These are phyloP conservation scores for Cryptocheilus praepositus DNA, from an alignment of 2,888 invertebrate species.

Conservation along the genomic window DNA sequence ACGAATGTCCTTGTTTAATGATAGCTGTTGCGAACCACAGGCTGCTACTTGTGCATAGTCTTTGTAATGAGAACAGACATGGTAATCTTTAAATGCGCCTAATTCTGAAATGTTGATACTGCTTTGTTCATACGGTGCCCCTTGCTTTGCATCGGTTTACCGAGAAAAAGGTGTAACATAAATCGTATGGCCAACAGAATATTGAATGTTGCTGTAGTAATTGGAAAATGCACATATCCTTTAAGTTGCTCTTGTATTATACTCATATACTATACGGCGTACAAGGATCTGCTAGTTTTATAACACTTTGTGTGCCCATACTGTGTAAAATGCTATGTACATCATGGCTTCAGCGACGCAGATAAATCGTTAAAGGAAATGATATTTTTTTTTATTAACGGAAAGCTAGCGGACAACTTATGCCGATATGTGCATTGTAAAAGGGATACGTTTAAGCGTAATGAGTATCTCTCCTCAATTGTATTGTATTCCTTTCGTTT, in stretches of 20 bases:
- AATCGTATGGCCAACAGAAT: constrained; percentile 4
- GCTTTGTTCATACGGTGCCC: constrained; percentile 24
- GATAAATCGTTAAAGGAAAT: no score
- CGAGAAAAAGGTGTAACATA: constrained; percentile 14
- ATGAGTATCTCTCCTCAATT: constrained; percentile 37
- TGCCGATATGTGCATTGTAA: constrained; percentile 41
- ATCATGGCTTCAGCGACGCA: constrained; percentile 1
- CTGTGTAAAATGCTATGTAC: constrained; percentile 26
- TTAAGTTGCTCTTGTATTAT: constrained; percentile 39
- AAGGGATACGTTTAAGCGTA: constrained; percentile 17
- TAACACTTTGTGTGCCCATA: constrained; percentile 11
- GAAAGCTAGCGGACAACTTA: constrained; percentile 22
- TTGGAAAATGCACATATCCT: constrained; percentile 42
- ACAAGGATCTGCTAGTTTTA: constrained; percentile 7
- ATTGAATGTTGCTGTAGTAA: constrained; percentile 39
- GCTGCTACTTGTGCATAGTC: no score
- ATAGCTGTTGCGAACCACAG: no score
- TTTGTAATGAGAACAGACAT: background rate
- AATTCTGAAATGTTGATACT: constrained; percentile 5
- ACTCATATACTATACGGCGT: constrained; percentile 23
- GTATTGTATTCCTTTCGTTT: constrained; percentile 41
- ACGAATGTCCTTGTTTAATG: no score
- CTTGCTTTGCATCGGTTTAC: constrained; percentile 20
- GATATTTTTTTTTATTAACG: no score
- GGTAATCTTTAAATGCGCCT: constrained; percentile 22